Conservation (phyloP, 2,797 vertebrate species). For the Syndactyla subalaris region DNA sequence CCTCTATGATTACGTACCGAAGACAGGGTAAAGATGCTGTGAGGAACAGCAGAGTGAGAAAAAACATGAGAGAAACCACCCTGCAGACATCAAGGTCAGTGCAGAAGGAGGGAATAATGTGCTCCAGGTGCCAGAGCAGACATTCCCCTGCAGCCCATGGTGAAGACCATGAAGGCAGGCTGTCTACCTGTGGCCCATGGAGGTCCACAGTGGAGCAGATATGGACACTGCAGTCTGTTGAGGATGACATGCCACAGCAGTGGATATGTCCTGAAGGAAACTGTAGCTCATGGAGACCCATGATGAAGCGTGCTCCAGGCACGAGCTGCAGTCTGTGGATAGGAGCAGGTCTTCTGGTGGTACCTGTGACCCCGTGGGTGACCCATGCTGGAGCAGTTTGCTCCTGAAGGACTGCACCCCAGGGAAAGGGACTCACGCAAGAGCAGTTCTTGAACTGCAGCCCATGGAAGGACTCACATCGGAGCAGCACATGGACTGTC, state of each 20-base stretch:
- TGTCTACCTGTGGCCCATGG: neutral
- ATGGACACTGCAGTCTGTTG: rapidly evolving
- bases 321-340: neutral
- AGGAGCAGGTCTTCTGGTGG: neutral
- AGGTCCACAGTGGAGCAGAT: neutral
- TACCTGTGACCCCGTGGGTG: neutral
- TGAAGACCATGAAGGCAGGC: neutral
- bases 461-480: rapidly evolving
- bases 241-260: neutral
- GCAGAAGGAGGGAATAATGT: rapidly evolving
- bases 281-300: neutral
- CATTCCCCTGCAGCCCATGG: neutral
- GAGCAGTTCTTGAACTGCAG: neutral
- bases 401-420: neutral
- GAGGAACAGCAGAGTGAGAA: neutral
- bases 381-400: neutral
- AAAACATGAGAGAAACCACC: neutral
- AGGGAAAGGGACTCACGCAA: rapidly evolving
- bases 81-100: neutral
- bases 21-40: neutral
- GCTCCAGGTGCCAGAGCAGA: neutral
- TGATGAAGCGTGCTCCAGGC: neutral
- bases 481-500: neutral
- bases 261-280: neutral
- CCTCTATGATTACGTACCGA: neutral